Conservation (phyloP, 2,888 invertebrate species). For the Himalopsyche anomala region DNA sequence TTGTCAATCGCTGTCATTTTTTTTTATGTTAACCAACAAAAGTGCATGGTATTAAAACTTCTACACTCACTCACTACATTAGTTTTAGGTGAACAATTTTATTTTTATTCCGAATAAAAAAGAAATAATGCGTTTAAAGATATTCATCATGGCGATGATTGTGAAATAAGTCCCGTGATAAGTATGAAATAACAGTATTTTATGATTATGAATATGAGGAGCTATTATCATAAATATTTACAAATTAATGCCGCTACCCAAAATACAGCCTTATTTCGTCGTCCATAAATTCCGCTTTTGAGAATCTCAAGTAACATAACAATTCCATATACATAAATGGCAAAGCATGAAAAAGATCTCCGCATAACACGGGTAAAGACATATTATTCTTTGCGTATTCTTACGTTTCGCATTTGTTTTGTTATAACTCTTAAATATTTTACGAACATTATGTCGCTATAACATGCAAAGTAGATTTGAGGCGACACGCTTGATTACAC, state of each 20-base stretch:
- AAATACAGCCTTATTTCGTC: slow-evolving; percentile 35
- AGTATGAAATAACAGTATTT: slow-evolving; percentile 36
- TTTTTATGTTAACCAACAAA: no score
- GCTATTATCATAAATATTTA: slow-evolving; percentile 38
- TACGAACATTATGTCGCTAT: slow-evolving; percentile 61
- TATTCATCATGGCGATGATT: background rate
- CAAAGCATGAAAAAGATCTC: slow-evolving; percentile 21
- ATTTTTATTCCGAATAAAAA: no score
- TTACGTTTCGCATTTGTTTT: slow-evolving; percentile 58
- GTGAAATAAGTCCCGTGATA: background rate
- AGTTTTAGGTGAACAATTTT: no score
- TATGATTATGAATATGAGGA: slow-evolving; percentile 36
- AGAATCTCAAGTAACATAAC: slow-evolving; percentile 32
- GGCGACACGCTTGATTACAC: slow-evolving; percentile 60
- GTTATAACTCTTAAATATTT: slow-evolving; percentile 65
- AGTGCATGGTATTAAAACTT: no score
- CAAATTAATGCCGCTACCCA: slow-evolving; percentile 13
- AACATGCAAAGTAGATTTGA: slow-evolving; percentile 64
- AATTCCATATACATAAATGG: slow-evolving; percentile 39
- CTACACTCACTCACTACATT: no score
- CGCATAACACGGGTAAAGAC: slow-evolving; percentile 35
- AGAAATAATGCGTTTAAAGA: no score
- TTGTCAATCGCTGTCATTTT: no score
- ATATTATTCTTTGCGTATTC: slow-evolving; percentile 41
- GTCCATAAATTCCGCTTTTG: slow-evolving; percentile 28